phyloP scores from a whole-genome alignment of 2,797 vertebrate genomes.

The Phrynocephalus forsythii region DNA sequence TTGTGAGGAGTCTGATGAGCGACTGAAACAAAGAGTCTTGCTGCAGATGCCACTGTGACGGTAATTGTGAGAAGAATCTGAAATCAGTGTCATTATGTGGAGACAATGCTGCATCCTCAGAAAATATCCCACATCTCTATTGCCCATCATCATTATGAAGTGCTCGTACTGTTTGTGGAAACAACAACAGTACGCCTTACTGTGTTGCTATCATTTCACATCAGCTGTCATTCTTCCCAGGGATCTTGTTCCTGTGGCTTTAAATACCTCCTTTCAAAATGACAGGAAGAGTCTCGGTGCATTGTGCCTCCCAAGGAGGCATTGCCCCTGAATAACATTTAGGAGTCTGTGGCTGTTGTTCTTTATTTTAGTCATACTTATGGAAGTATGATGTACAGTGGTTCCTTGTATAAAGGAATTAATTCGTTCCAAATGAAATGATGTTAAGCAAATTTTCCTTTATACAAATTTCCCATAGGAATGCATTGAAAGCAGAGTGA shows the following conservation, averaged over 20 bases:
- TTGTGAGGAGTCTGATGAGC: conserved; percentile 54
- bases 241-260: conserved; percentile 44
- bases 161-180: conserved; percentile 53
- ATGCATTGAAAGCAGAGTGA: too few relatives aligned
- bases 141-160: conserved; percentile 62
- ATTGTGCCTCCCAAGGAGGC: not conserved
- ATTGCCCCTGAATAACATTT: conserved; percentile 43
- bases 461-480: too few relatives aligned
- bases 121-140: conserved; percentile 60
- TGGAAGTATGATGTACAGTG: conserved; percentile 17
- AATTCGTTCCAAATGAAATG: too few relatives aligned
- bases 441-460: too few relatives aligned
- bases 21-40: conserved; percentile 59
- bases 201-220: conserved; percentile 53
- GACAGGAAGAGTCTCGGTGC: conserved; percentile 1
- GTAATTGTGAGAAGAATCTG: conserved; percentile 59
- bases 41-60: conserved; percentile 65
- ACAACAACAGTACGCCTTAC: conserved; percentile 34
- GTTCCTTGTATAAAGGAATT: too few relatives aligned
- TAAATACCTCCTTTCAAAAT: conserved; percentile 58
- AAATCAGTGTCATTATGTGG: conserved; percentile 66
- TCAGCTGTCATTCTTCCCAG: conserved; percentile 56
- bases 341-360: conserved; percentile 35
- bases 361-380: conserved; percentile 41
- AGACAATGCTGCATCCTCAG: conserved; percentile 60